A percentile compares a stretch with the other conserved stretches of the same genome.
Conservation (phyloP, 2,113 vertebrate genomes). For the Muscicapa adusta region DNA sequence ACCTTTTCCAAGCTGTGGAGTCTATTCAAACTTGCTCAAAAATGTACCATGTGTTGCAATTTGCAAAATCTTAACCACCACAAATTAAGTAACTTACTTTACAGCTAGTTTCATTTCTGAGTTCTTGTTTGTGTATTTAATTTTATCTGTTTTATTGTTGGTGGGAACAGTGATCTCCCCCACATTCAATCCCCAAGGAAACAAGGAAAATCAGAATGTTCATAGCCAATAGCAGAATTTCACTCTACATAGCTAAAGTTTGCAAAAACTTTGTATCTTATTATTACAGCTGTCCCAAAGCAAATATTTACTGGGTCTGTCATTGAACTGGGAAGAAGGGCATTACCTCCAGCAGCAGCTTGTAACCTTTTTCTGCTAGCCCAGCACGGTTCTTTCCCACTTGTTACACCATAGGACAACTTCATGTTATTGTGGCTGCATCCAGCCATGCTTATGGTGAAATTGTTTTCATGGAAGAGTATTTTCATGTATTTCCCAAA, state of each 20-base stretch:
- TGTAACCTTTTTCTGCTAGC: neutral
- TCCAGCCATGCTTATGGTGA: neutral
- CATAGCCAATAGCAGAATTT: neutral
- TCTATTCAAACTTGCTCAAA: neutral
- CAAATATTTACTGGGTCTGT: neutral
- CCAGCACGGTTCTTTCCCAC: neutral
- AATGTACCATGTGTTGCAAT: neutral
- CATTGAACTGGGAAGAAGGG: neutral
- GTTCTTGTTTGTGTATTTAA: neutral
- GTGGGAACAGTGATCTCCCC: neutral
- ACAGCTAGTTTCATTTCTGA: neutral
- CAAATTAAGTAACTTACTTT: neutral
- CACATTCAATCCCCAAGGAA: neutral
- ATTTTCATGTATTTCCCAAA: neutral
- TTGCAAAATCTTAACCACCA: neutral
- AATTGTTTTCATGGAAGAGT: neutral
- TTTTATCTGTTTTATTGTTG: neutral
- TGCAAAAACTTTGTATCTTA: neutral
- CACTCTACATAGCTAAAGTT: neutral
- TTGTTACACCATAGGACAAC: neutral
- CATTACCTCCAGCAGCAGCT: neutral
- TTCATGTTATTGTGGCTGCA: neutral
- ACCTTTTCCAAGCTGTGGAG: neutral
- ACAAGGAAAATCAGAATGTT: neutral
- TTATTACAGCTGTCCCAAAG: neutral